Evolutionary conservation across 2,113 vertebrate species (phyloP), one percentile per base, ranked within the genome.

Genomic region (Mugil cephalus): DNA sequence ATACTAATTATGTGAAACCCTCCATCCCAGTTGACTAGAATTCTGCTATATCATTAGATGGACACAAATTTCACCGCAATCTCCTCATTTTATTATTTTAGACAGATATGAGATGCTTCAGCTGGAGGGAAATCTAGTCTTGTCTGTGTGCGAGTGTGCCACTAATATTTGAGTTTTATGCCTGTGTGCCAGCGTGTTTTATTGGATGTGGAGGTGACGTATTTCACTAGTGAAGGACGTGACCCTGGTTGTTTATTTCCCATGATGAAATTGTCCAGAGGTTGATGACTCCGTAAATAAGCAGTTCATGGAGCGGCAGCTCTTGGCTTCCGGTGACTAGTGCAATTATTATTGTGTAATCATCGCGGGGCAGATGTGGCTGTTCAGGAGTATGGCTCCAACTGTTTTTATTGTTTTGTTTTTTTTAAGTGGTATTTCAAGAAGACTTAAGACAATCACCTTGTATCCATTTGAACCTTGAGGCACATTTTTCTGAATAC

Each of bases 261-360:
- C 88, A 89, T 94, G 93, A 95, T 95, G 94, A 96, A 94, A 91
- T 87, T 94, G 93, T 88, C 94, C 94, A 86, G 84, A 77, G 90
- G 91, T 93, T 92, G 87, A 90, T 87, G 93, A 94, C 88, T 84
- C 88, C 91, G 92, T 97, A 96, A 97, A 97, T 96, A 96, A 95
- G 88, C 90, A 87, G 88, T 74, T 90, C 75, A 91, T 59, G 83
- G 79, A 76, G 83, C 79, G 17, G 74, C 77, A 79, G 82, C 59
- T 84, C 73, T 78, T 82, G 54, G 71, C 80, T 79, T 74, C 70
- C 15, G 52, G 61, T 82, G 85, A 84, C 75, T 69, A 75, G 13
- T 45, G 74, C 77, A 73, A 88, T 88, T 82, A 87, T 85, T 75
- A 78, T 50, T 67, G 71, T 83, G 66, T 84, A 83, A 88, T 89